Evolutionary conservation across 2,113 vertebrate genomes (phyloP).

Genomic region (Tragelaphus imberbis): DNA sequence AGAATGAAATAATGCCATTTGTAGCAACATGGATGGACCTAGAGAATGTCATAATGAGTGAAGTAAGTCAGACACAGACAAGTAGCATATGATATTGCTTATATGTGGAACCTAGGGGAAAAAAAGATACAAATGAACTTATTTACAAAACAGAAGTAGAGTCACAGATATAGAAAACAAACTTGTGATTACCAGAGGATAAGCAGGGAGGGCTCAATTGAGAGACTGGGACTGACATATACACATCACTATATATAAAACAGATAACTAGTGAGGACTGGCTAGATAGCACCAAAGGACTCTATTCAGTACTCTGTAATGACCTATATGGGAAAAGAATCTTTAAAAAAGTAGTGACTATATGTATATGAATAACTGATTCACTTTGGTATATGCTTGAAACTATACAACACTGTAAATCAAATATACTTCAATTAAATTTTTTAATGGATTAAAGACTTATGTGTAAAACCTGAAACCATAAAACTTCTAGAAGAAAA

Average conservation of each 20-base stretch:
- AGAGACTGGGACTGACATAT: not conserved
- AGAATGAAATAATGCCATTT: not conserved
- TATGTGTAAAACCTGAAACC: not conserved
- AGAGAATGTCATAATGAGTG: not conserved
- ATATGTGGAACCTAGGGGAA: not conserved
- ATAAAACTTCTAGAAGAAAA: not conserved
- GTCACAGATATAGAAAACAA: not conserved
- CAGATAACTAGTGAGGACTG: not conserved
- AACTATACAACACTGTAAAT: not conserved
- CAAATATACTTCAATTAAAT: not conserved
- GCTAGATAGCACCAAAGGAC: not conserved
- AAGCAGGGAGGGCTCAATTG: accelerated
- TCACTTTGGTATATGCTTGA: too few species aligned
- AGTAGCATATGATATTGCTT: not conserved
- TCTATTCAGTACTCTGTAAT: not conserved
- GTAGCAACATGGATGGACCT: not conserved
- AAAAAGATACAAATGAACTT: not conserved
- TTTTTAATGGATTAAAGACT: not conserved
- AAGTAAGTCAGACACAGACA: not conserved
- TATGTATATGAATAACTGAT: not conserved
- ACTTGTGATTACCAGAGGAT: not conserved
- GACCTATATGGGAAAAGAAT: not conserved
- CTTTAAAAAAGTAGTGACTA: not conserved
- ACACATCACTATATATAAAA: not conserved
- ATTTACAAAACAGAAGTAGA: not conserved